Evolutionary conservation across 2,888 invertebrate genomes (phyloP).

Genomic region (Drosophila hamatofila): DNA sequence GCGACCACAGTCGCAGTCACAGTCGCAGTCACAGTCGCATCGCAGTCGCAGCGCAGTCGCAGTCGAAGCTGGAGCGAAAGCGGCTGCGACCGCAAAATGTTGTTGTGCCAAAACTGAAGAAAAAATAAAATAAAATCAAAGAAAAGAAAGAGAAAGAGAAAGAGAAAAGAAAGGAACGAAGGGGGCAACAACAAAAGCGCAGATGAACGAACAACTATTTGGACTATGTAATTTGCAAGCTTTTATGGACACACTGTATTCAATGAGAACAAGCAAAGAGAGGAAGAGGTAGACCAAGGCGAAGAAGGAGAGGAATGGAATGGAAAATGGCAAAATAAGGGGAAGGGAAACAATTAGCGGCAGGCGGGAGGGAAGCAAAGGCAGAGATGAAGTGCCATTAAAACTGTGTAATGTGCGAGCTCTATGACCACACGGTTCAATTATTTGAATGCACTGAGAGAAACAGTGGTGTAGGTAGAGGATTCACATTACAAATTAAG

Average conservation of each 20-base stretch:
- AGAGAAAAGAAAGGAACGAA: conserved; percentile 28
- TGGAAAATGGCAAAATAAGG: not conserved
- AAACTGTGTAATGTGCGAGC: conserved; percentile 8
- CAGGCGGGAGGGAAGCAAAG: not conserved
- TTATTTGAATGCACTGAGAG: conserved; percentile 9
- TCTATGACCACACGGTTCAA: conserved; percentile 6
- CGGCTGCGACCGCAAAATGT: conserved; percentile 51
- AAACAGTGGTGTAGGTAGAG: not conserved
- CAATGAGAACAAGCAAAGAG: conserved; percentile 4
- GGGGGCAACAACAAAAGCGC: conserved; percentile 5
- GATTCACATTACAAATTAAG: too few species aligned
- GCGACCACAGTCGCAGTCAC: conserved; percentile 14
- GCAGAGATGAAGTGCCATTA: conserved; percentile 9
- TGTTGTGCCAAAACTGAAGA: conserved; percentile 47
- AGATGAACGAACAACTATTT: conserved; percentile 28
- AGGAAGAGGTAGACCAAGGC: not conserved
- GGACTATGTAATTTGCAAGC: conserved; percentile 20
- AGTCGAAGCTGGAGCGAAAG: conserved; percentile 50
- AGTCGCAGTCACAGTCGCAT: not conserved
- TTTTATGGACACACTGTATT: conserved; percentile 2
- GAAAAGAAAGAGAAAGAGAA: conserved; percentile 24
- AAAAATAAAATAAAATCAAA: conserved; percentile 13
- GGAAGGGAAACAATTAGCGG: conserved; percentile 1
- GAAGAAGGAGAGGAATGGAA: not conserved
- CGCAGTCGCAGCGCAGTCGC: not conserved